These are phyloP conservation scores for Eucera pruinosa DNA, from an alignment of 2,888 invertebrate species.

Conservation along the genomic window DNA sequence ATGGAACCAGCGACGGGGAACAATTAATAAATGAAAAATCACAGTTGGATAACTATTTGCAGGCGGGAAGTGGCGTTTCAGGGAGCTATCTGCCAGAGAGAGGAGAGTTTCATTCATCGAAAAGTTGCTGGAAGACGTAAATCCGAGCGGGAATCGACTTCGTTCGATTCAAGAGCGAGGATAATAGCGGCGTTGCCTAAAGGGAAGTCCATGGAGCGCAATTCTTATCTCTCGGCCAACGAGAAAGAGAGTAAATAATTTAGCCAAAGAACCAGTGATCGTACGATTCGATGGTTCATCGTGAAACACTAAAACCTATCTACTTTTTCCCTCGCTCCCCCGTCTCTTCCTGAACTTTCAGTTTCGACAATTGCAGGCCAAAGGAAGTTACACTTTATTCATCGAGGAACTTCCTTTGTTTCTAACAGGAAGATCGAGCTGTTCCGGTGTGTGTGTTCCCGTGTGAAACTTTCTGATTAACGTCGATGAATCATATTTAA, in stretches of 20 bases:
- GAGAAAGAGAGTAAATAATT: constrained; percentile 56
- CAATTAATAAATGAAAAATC: constrained; percentile 16
- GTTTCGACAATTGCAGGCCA: constrained; percentile 31
- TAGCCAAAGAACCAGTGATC: constrained; percentile 41
- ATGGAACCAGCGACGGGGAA: neutral
- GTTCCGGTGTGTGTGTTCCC: constrained; percentile 1
- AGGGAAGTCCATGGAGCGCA: neutral
- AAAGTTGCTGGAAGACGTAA: constrained; percentile 16
- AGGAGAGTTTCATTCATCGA: constrained; percentile 12
- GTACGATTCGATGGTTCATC: constrained; percentile 32
- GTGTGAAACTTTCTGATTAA: constrained; percentile 37
- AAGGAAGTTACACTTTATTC: constrained; percentile 59
- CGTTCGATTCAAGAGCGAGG: constrained; percentile 17
- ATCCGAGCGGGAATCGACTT: neutral
- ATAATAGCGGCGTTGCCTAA: constrained; percentile 6
- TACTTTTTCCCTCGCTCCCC: neutral
- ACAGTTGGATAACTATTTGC: constrained; percentile 10
- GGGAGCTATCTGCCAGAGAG: neutral
- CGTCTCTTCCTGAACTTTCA: constrained; percentile 39
- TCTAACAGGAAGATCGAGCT: constrained; percentile 29
- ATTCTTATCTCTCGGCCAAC: constrained; percentile 44
- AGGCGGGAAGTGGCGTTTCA: neutral
- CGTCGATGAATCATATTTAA: constrained; percentile 15
- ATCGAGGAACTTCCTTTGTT: constrained; percentile 52
- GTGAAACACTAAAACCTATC: constrained; percentile 6